These are phyloP conservation scores for Montipora cactus DNA, from an alignment of 64 coral and sea anemone genomes.

Conservation along the genomic window DNA sequence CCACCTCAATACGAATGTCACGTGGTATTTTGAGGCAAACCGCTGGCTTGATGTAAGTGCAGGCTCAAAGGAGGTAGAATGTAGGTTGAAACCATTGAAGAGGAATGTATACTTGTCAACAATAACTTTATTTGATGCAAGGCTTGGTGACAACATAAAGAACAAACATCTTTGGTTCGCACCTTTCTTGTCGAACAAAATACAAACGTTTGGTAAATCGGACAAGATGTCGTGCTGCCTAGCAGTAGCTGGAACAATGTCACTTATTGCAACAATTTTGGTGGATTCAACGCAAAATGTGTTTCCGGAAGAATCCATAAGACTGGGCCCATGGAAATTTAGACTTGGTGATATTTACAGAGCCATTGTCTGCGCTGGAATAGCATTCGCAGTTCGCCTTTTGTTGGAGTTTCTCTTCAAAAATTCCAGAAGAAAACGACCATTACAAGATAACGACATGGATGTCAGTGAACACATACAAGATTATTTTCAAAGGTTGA, in stretches of 20 bases:
- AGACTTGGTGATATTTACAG: slow-evolving; percentile 55
- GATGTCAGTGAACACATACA: slow-evolving; percentile 59
- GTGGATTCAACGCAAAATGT: slow-evolving; percentile 13
- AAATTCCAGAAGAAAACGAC: slow-evolving; percentile 15
- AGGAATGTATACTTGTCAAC: slow-evolving; percentile 22
- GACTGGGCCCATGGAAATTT: slow-evolving; percentile 45
- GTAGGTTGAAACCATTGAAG: slow-evolving; percentile 28
- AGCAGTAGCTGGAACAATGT: slow-evolving; percentile 20
- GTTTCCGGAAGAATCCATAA: neutral
- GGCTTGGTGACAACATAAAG: slow-evolving; percentile 25
- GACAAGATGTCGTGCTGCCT: slow-evolving; percentile 51
- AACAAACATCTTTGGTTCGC: slow-evolving; percentile 76
- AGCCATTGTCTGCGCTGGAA: slow-evolving; percentile 32
- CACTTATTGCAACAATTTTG: slow-evolving; percentile 9
- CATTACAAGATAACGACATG: neutral
- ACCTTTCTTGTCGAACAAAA: slow-evolving; percentile 21
- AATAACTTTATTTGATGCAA: slow-evolving; percentile 56
- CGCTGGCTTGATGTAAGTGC: slow-evolving; percentile 68
- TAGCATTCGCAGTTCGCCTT: slow-evolving; percentile 54
- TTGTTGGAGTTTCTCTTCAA: slow-evolving; percentile 44
- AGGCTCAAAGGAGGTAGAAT: slow-evolving; percentile 59
- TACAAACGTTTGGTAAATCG: slow-evolving; percentile 34
- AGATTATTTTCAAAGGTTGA: slow-evolving; percentile 39
- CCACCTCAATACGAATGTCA: slow-evolving; percentile 60
- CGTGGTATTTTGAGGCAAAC: slow-evolving; percentile 77